These are phyloP conservation scores for Rhopilema esculentum DNA, from an alignment of 30 jellyfish, hydroid and myxozoan genomes.

Conservation along the genomic window DNA sequence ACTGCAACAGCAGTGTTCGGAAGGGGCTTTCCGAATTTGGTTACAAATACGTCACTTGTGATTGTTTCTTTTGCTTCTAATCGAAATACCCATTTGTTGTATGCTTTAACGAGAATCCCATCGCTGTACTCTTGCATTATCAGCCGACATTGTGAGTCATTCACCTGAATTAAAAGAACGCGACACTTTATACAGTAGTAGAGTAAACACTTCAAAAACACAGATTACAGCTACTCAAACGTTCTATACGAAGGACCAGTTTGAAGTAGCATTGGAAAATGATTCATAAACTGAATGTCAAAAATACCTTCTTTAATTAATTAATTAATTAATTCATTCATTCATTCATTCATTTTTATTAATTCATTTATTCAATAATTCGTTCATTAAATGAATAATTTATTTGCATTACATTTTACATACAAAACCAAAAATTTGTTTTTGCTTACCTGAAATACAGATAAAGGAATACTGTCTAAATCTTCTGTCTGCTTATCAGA, in stretches of 20 bases:
- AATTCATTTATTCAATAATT: no score
- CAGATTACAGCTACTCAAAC: no score
- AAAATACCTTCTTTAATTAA: no score
- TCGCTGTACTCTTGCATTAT: slow-evolving; percentile 41
- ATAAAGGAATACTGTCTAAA: neutral
- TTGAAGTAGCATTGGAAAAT: no score
- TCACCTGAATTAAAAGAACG: neutral
- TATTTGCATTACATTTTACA: no score
- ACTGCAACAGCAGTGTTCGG: slow-evolving; percentile 26
- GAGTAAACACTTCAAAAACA: no score
- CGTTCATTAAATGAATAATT: no score
- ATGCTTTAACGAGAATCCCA: slow-evolving; percentile 25
- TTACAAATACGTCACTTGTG: slow-evolving; percentile 23
- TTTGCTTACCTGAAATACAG: slow-evolving; percentile 39
- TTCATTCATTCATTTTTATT: no score
- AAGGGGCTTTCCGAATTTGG: slow-evolving; percentile 47
- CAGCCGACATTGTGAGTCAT: neutral
- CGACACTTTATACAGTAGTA: neutral
- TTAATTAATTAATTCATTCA: no score
- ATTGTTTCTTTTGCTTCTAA: slow-evolving; percentile 32
- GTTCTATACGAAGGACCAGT: no score
- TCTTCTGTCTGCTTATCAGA: slow-evolving; percentile 7
- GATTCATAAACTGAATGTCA: no score
- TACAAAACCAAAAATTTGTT: no score
- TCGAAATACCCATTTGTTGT: slow-evolving; percentile 35